Evolutionary conservation across 2,797 vertebrate genomes (phyloP), one percentile per base, ranked within the genome.

Genomic region (Ctenosaura bakeri): DNA sequence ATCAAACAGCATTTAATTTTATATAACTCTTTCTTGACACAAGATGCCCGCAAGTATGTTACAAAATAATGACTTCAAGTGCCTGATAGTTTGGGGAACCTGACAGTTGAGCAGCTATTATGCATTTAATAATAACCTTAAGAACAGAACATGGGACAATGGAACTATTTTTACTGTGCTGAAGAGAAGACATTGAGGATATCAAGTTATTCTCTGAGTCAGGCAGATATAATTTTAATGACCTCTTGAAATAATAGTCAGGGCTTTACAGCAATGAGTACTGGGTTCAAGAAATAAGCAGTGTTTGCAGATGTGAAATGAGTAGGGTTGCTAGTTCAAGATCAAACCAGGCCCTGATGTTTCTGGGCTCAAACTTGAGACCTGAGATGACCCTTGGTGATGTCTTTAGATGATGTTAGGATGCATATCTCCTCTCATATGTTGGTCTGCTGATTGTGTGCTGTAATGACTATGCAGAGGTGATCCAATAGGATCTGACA

Each of bases 51-150:
- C 18, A 81, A 87, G 71, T 85, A 6, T 76, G 84, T 83, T 32
- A 64, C 0, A 16, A 84, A 59, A 85, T 20, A 91, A 77, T 0
- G 6, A 71, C 10, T 86, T 83, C 78, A 46, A 78, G 80, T 46
- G 89, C 56, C 2, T 46, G 71, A 83, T 29, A 92, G 59, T 73
- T 88, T 78, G 90, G 52, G 84, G 22, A 62, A 64, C 82, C 76
- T 79, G 46, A 87, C 88, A 83, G 76, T 0, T 87, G 52, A 90
- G 76, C 46, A 90, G 26, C 50, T n/a, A 35, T 42, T 76, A 52
- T 10, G 20, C 9, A 64, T 74, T 85, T 90, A 93, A 74, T 29
- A 84, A 87, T 10, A 83, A 91, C 78, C 86, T 66, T 82, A 1
- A 9, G 85, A 91, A 91, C 16, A 73, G 52, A 59, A 42, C 7